Conservation (phyloP, 2,888 invertebrate genomes). For the Polyploca ridens region DNA sequence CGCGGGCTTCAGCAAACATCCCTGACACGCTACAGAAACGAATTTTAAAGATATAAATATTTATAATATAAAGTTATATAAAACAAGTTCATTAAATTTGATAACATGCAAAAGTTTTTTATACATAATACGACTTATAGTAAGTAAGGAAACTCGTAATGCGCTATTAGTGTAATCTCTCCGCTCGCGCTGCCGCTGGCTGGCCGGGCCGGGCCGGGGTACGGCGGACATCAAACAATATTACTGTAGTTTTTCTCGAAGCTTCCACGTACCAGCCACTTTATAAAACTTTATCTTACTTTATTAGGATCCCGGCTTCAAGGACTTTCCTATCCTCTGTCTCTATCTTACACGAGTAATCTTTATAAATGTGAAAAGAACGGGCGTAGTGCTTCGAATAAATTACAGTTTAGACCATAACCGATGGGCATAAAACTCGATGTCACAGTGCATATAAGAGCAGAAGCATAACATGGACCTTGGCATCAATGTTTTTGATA, state of each 20-base stretch:
- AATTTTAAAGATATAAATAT: too few species aligned
- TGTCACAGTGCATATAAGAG: not conserved
- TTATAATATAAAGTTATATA: too few species aligned
- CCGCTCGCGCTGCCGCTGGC: not conserved
- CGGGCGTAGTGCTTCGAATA: constrained; percentile 26
- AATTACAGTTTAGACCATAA: constrained; percentile 19
- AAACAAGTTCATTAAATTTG: too few species aligned
- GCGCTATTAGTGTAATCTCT: constrained; percentile 10
- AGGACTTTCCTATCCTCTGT: constrained; percentile 9
- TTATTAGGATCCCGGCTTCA: constrained; percentile 32
- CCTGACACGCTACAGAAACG: too few species aligned
- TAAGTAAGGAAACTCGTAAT: not conserved
- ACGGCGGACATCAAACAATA: constrained; percentile 27
- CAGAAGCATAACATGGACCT: not conserved
- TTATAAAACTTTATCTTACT: constrained; percentile 41
- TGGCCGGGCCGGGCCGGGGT: not conserved
- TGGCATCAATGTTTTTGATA: not conserved
- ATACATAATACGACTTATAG: not conserved
- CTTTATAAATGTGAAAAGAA: constrained; percentile 15
- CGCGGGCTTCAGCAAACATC: too few species aligned
- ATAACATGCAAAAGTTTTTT: not conserved
- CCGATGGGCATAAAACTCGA: not conserved
- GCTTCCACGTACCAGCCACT: constrained; percentile 29
- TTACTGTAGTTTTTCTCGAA: constrained; percentile 35
- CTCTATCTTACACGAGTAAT: not conserved